Evolutionary conservation across 2,113 vertebrate genomes (phyloP).

Genomic region (Stercorarius parasiticus): DNA sequence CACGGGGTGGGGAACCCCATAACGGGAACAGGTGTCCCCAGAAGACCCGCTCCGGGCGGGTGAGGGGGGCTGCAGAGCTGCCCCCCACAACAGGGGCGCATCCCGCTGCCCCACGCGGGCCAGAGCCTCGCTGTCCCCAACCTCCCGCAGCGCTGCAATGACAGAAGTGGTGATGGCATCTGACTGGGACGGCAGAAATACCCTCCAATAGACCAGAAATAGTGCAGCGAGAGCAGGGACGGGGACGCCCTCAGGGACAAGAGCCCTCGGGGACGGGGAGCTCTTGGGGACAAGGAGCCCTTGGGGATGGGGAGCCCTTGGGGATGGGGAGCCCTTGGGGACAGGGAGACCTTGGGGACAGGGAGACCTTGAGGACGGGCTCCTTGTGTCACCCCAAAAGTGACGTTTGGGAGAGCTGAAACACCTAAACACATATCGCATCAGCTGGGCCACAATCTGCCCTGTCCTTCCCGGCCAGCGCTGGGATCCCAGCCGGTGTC

Average conservation of each 20-base stretch:
- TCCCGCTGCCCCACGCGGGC: background rate
- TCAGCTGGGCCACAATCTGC: background rate
- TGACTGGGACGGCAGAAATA: background rate
- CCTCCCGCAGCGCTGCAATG: background rate
- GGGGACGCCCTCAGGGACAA: too few species aligned
- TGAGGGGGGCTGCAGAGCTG: background rate
- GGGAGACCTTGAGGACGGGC: rapidly evolving
- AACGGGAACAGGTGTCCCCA: background rate
- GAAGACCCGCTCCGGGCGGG: background rate
- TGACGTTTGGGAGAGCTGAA: rapidly evolving
- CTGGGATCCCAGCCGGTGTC: rapidly evolving
- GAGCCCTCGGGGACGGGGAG: background rate
- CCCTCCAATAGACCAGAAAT: background rate
- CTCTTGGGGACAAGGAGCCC: background rate
- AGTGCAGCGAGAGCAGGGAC: background rate
- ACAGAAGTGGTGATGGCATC: rapidly evolving
- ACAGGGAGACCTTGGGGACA: background rate
- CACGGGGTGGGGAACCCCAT: rapidly evolving
- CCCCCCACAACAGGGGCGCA: too few species aligned
- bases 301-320: background rate
- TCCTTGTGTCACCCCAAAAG: background rate
- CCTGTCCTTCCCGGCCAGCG: background rate
- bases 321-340: background rate
- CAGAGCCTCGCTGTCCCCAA: background rate
- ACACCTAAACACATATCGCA: rapidly evolving